Base-by-base conservation (phyloP, 2,113 vertebrate genomes). In the Hippoglossus stenolepis region DNA sequence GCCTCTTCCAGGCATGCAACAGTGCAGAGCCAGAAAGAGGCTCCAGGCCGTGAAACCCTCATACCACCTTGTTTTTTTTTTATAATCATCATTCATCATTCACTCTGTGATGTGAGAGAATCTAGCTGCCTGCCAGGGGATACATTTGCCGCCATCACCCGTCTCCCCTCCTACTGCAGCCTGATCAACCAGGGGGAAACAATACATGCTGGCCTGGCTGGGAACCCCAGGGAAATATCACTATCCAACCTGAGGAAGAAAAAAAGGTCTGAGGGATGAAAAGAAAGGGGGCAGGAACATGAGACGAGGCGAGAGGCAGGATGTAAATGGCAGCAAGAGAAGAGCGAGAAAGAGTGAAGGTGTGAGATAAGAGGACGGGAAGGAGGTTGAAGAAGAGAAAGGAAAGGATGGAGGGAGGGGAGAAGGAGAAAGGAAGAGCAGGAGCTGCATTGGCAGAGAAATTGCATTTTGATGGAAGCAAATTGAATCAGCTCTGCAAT, bases 381-480 rank as follows among this genome's bases (percentile, higher is more conserved):
- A 35, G 15, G 17, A 59, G n/a, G 72, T 71, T 79, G 24, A 79
- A 75, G 76, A 59, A 73, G 56, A 23, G 70, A 70, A 65, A n/a
- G 21, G 58, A 28, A 43, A 60, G 59, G 21, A 45, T 53, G 13
- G 8, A 26, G 59, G 43, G 31, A 56, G 65, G 57, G 78, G 26
- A n/a, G 67, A 68, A 71, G 68, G 17, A 45, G 53, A 14, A 8
- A 43, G 56, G 56, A 49, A 38, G 70, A 63, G 83, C 49, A 38
- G 77, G 59, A 79, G 82, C 2, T 0, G 53, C 45, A 67, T 79
- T 18, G 76, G 85, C 80, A 59, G 75, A 87, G 71, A 83, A 87
- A 90, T 86, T 85, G 57, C 87, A 87, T 89, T 90, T 90, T 90
- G 85, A 91, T 91, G 83, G 82, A 89, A 77, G 83, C 66, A 91